These are phyloP conservation scores for Pangasianodon gigas DNA, from an alignment of 2,113 vertebrate species.

Conservation along the genomic window DNA sequence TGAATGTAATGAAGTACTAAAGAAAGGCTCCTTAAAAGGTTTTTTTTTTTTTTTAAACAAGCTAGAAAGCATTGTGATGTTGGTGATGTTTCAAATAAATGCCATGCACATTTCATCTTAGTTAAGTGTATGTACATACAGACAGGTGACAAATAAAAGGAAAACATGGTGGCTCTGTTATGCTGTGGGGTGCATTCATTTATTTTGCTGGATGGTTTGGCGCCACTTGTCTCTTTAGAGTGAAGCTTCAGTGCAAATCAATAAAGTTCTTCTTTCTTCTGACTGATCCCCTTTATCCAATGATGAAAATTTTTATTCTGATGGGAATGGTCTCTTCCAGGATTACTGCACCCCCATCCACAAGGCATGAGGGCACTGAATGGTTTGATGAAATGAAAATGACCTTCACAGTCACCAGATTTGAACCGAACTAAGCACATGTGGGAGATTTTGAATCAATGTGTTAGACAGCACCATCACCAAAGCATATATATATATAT, in stretches of 20 bases:
- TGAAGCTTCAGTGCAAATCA: not conserved
- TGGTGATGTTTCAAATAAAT: not conserved
- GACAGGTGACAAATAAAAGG: not conserved
- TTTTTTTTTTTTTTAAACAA: no score
- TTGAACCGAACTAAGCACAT: no score
- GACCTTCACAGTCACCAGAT: not conserved
- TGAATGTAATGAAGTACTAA: not conserved
- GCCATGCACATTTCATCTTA: not conserved
- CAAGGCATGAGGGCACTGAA: not conserved
- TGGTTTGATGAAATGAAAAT: not conserved
- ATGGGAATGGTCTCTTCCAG: not conserved
- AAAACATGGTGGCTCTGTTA: not conserved
- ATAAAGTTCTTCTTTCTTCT: conserved; percentile 12
- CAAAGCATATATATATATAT: not conserved
- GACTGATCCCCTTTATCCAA: not conserved
- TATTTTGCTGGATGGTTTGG: not conserved
- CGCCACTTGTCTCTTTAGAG: not conserved
- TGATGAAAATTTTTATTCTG: not conserved
- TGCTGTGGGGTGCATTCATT: not conserved
- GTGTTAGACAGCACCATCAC: not conserved
- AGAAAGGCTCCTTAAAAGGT: not conserved
- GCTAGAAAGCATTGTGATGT: not conserved
- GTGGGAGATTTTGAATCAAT: not conserved
- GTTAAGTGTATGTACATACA: not conserved
- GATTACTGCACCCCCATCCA: not conserved